Percentiles rank a stretch among this genome's conserved stretches.
phyloP scores from a whole-genome alignment of 2,113 vertebrate species.

The Rhinopomastus cyanomelas region DNA sequence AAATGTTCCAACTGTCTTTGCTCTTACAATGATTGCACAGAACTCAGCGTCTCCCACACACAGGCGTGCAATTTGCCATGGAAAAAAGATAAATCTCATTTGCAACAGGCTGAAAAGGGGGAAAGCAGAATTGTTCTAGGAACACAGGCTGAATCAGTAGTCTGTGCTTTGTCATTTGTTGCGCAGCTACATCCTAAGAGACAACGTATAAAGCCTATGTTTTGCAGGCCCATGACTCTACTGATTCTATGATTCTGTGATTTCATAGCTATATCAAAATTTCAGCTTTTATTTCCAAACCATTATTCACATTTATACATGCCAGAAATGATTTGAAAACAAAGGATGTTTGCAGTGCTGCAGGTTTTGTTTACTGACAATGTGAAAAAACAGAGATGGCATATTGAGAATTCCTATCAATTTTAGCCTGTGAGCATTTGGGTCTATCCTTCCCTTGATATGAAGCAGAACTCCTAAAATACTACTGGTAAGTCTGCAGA shows the following conservation, averaged over 20 bases:
- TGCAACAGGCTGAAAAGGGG: not conserved
- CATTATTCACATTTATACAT: not conserved
- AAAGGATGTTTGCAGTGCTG: not conserved
- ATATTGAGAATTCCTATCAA: not conserved
- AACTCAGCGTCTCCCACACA: too few relatives aligned
- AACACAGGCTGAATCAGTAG: not conserved
- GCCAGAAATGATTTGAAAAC: not conserved
- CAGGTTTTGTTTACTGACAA: not conserved
- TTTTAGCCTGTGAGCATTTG: not conserved
- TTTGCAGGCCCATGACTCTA: not conserved
- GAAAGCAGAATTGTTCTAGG: not conserved
- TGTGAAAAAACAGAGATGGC: not conserved
- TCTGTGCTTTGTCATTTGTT: not conserved
- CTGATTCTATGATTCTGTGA: too few relatives aligned
- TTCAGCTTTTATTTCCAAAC: not conserved
- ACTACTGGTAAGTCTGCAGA: not conserved
- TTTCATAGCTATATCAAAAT: not conserved
- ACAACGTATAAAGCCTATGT: not conserved
- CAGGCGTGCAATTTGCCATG: not conserved
- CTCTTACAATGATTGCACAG: too few relatives aligned
- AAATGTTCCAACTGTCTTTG: too few relatives aligned
- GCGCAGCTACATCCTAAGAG: not conserved
- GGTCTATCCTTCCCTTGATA: not conserved
- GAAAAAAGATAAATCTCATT: not conserved
- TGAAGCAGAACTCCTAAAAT: not conserved